Base-by-base conservation (phyloP, 1,140 invertebrate genomes). In the Neodiprion pinetum region DNA sequence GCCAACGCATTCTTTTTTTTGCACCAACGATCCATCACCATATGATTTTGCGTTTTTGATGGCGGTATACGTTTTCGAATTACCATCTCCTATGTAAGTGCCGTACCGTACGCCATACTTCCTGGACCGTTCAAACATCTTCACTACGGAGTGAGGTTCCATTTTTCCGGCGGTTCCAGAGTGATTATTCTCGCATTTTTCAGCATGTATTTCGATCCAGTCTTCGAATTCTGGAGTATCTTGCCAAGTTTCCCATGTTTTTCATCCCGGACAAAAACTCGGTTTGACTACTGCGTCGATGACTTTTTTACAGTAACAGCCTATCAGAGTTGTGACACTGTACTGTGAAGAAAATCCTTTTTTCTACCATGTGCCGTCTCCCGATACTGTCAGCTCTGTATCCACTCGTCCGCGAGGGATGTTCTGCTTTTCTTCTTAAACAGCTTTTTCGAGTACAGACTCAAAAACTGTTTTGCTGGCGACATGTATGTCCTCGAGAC, bases 341-440 rank as follows among this genome's bases (percentile, higher is more conserved):
- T 74, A 76, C 66, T 74, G 68, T 49, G 78, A 79, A 23, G 78
- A 73, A 77, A 77, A 77, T 11, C 78, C 78, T 69, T 75, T 65
- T 70, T 79, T 79, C 49, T 71, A 72, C 76, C 78, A 79, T 47
- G 78, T 72, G 53, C 75, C 78, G 65, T 77, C 74, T n/a, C 78
- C 73, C 3, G 73, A 71, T 50, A 77, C 77, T 17, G 76, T 77
- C 7, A 77, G 68, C 48, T 74, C 67, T 61, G 53, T 3, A 7
- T 61, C 53, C 7, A 7, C 1, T 61, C 1, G 53, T 61, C 53
- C 53, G n/a, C 7, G 53, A 61, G 53, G 1, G n/a, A 61, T 61
- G n/a, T n/a, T n/a, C 53, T 61, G 7, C 53, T 61, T 61, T 61
- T 1, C 53, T 61, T 61, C 53, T 7, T 3, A 0, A n/a, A 61